These are phyloP conservation scores for Dryas iulia DNA, from an alignment of 1,140 invertebrate genomes.

Conservation along the genomic window DNA sequence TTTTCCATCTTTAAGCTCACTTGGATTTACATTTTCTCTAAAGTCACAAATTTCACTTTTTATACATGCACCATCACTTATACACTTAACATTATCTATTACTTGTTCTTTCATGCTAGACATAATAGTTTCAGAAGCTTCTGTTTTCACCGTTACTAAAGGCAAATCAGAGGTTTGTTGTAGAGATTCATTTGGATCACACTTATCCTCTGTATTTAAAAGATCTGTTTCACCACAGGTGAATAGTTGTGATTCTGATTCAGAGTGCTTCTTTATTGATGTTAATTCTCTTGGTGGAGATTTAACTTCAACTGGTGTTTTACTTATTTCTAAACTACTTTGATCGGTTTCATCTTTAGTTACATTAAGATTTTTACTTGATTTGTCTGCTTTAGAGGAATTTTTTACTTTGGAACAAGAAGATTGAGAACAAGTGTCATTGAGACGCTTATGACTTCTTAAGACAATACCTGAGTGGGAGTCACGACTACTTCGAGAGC, in stretches of 20 bases:
- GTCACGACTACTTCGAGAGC: slow-evolving; percentile 69
- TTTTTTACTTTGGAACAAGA: slow-evolving; percentile 56
- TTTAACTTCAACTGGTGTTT: slow-evolving; percentile 48
- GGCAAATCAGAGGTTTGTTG: slow-evolving; percentile 41
- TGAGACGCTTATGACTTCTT: slow-evolving; percentile 82
- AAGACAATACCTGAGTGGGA: slow-evolving; percentile 81
- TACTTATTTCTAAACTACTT: slow-evolving; percentile 45
- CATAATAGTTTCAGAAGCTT: slow-evolving; percentile 34
- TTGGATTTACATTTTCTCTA: slow-evolving; percentile 77
- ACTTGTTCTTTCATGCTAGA: slow-evolving; percentile 49
- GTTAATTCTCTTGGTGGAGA: slow-evolving; percentile 25
- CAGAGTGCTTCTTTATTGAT: slow-evolving; percentile 37
- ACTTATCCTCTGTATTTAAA: slow-evolving; percentile 44
- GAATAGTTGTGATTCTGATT: slow-evolving; percentile 35
- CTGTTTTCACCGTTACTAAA: slow-evolving; percentile 42
- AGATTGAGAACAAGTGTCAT: slow-evolving; percentile 59
- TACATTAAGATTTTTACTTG: slow-evolving; percentile 50
- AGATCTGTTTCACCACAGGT: slow-evolving; percentile 41
- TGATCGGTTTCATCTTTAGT: slow-evolving; percentile 59
- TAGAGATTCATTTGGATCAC: slow-evolving; percentile 69
- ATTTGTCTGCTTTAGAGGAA: slow-evolving; percentile 51
- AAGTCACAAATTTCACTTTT: slow-evolving; percentile 73
- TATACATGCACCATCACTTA: slow-evolving; percentile 58
- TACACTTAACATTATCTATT: slow-evolving; percentile 51
- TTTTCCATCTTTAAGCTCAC: slow-evolving; percentile 66